A percentile compares a stretch with the other conserved stretches of the same genome.
Conservation (phyloP, 1,140 invertebrate genomes). For the Teleopsis dalmanni region DNA sequence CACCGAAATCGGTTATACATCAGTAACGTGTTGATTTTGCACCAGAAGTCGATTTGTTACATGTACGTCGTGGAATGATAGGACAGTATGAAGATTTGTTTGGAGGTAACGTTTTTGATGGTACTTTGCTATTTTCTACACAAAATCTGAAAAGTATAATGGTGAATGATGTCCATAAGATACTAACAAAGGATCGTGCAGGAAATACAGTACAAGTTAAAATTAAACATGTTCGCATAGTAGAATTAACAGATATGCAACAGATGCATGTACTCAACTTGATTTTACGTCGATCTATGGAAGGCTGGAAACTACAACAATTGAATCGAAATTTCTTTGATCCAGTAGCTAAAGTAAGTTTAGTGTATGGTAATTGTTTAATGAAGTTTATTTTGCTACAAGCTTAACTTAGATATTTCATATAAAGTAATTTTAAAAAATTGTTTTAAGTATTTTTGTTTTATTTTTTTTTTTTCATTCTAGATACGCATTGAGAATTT, state of each 20-base stretch:
- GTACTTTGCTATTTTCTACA: conserved; percentile 42
- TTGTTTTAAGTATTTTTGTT: too few species aligned
- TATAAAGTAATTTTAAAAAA: too few species aligned
- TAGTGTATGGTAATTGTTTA: too few species aligned
- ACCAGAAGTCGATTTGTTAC: conserved; percentile 49
- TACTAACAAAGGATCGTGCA: conserved; percentile 27
- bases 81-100: conserved; percentile 21
- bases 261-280: conserved; percentile 49
- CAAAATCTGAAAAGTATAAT: conserved; percentile 23
- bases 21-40: conserved; percentile 77
- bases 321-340: conserved; percentile 76
- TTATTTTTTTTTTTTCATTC: too few species aligned
- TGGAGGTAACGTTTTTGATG: conserved; percentile 49
- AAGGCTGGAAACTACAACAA: conserved; percentile 54
- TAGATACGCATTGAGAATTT: conserved; percentile 10
- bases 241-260: conserved; percentile 25
- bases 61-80: conserved; percentile 22
- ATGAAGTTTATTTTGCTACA: too few species aligned
- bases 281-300: conserved; percentile 62
- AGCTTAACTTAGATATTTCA: too few species aligned
- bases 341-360: conserved; percentile 51
- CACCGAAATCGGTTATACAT: conserved; percentile 65
- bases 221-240: conserved; percentile 24
- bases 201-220: conserved; percentile 38
- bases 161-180: too few species aligned